Evolutionary conservation across 2,888 invertebrate genomes (phyloP).

Genomic region (Crocallis elinguaria): DNA sequence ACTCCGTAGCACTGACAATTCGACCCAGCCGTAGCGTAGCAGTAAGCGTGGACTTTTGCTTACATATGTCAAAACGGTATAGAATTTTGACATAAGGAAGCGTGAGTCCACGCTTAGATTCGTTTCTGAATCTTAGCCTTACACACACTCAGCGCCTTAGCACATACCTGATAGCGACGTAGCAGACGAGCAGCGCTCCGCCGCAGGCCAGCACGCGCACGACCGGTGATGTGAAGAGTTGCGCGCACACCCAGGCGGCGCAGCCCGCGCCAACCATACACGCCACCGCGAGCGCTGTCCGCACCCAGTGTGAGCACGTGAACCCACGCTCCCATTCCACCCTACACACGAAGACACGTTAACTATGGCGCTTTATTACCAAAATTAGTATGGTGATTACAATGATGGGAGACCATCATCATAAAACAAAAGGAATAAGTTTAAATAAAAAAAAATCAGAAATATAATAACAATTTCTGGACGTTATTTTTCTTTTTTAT

Average conservation of each 20-base stretch:
- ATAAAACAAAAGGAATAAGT: too few species aligned
- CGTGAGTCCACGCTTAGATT: too few species aligned
- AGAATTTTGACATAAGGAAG: too few species aligned
- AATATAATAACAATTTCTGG: too few species aligned
- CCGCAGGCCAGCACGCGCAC: constrained; percentile 93
- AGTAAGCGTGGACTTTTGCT: background rate
- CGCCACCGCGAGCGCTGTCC: constrained; percentile 91
- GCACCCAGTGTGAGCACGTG: constrained; percentile 93
- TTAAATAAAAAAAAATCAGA: too few species aligned
- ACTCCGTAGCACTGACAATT: background rate
- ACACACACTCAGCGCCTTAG: background rate
- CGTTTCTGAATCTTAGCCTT: too few species aligned
- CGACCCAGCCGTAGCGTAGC: too few species aligned
- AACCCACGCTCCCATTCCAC: constrained; percentile 94
- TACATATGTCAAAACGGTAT: too few species aligned
- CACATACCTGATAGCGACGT: constrained; percentile 90
- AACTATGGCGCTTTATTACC: background rate
- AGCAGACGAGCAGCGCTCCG: constrained; percentile 91
- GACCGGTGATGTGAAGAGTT: constrained; percentile 90
- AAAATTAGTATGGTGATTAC: too few species aligned
- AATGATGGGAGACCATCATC: too few species aligned
- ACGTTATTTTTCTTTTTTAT: too few species aligned
- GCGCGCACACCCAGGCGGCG: constrained; percentile 91
- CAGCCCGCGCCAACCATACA: constrained; percentile 91
- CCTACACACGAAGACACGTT: constrained; percentile 57